A percentile compares a stretch with the other conserved stretches of the same genome.
Evolutionary conservation across 2,888 invertebrate species (phyloP).

Genomic region (Geophilus truncorum): DNA sequence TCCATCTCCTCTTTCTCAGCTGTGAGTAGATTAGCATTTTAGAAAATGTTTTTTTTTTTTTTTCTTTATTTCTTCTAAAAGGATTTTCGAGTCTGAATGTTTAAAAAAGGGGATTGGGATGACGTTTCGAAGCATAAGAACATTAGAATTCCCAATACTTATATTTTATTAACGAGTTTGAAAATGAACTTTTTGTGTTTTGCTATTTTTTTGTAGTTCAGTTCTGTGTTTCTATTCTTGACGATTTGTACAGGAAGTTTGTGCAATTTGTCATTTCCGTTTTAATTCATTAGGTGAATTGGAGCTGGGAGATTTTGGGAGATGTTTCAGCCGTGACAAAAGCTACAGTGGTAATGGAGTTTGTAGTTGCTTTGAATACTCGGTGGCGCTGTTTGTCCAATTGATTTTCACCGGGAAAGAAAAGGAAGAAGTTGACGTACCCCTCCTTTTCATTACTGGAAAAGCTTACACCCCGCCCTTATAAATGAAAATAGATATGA

Average conservation of each 20-base stretch:
- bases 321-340: neutral
- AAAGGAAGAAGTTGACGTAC: neutral
- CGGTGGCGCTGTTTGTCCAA: neutral
- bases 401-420: slow-evolving; percentile 1
- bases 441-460: neutral
- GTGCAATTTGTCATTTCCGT: slow-evolving; percentile 1
- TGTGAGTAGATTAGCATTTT: slow-evolving; percentile 16
- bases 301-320: neutral
- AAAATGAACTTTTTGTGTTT: neutral
- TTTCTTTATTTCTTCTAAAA: too few species aligned
- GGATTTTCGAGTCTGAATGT: neutral
- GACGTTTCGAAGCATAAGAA: neutral
- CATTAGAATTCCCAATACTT: slow-evolving; percentile 11
- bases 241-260: neutral
- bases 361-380: neutral
- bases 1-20: neutral
- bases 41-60: neutral
- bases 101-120: neutral
- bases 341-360: neutral
- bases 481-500: slow-evolving; percentile 6
- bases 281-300: slow-evolving; percentile 20
- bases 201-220: neutral
- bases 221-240: too few species aligned
- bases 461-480: neutral
- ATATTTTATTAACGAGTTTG: neutral